A percentile compares a stretch with the other conserved stretches of the same genome.
Conservation (phyloP, 2,797 vertebrate species). For the Acrossocheilus wenchowensis region DNA sequence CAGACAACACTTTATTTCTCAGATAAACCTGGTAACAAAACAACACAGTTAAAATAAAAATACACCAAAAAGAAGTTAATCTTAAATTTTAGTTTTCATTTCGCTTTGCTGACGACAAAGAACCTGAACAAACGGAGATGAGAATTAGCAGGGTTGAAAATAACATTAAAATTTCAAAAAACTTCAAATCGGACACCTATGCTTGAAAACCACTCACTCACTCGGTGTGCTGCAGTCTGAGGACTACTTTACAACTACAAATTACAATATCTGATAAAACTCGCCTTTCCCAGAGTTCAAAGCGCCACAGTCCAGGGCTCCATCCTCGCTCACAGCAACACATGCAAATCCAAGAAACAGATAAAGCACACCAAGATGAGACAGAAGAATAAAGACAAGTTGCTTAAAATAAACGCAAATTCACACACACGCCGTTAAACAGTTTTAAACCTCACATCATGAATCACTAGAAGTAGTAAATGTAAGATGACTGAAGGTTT, state of each 20-base stretch:
- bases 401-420: conserved; percentile 11
- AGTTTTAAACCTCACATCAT: conserved; percentile 40
- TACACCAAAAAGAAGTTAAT: conserved; percentile 49
- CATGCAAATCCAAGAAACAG: conserved; percentile 40
- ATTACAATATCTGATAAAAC: conserved; percentile 45
- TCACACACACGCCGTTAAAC: conserved; percentile 33
- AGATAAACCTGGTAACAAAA: conserved; percentile 61
- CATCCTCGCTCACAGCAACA: conserved; percentile 38
- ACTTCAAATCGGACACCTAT: conserved; percentile 3
- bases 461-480: conserved; percentile 42
- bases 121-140: conserved; percentile 34
- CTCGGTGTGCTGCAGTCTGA: background rate
- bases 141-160: conserved; percentile 25
- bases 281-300: conserved; percentile 45
- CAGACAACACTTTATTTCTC: conserved; percentile 63
- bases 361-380: conserved; percentile 32
- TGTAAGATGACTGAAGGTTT: conserved; percentile 23
- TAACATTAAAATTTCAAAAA: conserved; percentile 30
- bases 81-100: conserved; percentile 1
- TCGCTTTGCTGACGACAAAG: conserved; percentile 27
- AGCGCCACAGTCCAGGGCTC: conserved; percentile 30
- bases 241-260: conserved; percentile 33
- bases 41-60: conserved; percentile 50
- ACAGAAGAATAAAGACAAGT: background rate
- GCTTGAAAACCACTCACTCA: conserved; percentile 27